phyloP scores from a whole-genome alignment of 2,888 invertebrate species.

The Nebria salina region DNA sequence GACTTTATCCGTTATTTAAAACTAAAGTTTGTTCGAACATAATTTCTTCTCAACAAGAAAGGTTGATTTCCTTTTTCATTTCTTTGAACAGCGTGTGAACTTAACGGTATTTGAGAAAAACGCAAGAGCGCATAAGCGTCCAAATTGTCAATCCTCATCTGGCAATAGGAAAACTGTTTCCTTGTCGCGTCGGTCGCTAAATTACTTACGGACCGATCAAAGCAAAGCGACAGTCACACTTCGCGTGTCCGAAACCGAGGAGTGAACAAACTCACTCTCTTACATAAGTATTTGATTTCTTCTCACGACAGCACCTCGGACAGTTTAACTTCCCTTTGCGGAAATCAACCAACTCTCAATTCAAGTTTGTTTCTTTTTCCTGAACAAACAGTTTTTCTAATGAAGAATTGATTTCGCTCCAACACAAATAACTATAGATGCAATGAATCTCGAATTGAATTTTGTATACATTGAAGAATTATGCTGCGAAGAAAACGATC shows the following conservation, averaged over 20 bases:
- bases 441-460: background rate
- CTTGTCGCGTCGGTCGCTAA: constrained; percentile 13
- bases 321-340: constrained; percentile 21
- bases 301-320: constrained; percentile 10
- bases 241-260: constrained; percentile 4
- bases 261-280: constrained; percentile 11
- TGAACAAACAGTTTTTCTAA: constrained; percentile 37
- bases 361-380: constrained; percentile 29
- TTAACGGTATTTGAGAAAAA: background rate
- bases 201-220: constrained; percentile 25
- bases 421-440: background rate
- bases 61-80: background rate
- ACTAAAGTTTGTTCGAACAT: background rate
- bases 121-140: background rate
- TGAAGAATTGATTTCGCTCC: constrained; percentile 25
- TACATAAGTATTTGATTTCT: constrained; percentile 33
- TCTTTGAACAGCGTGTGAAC: background rate
- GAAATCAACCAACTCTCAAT: constrained; percentile 7
- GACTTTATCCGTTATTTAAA: background rate
- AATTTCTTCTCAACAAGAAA: background rate
- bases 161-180: background rate
- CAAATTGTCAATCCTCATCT: background rate
- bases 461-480: background rate
- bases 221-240: constrained; percentile 16
- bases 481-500: background rate